phyloP scores from a whole-genome alignment of 1,140 invertebrate genomes.

The Dinoponera quadriceps region DNA sequence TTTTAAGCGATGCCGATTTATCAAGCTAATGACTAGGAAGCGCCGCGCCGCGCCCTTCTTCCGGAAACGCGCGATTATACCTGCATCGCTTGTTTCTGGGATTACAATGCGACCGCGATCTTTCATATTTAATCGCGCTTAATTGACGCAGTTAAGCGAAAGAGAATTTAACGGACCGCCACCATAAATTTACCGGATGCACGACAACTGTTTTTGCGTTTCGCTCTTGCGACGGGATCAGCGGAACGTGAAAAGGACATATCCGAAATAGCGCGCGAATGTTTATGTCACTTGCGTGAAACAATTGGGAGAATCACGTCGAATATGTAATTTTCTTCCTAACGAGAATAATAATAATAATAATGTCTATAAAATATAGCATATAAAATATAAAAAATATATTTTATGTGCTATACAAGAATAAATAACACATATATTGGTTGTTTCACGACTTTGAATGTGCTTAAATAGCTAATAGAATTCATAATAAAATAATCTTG shows the following conservation, averaged over 20 bases:
- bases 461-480: too few relatives aligned
- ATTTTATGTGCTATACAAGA: too few relatives aligned
- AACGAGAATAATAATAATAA: too few relatives aligned
- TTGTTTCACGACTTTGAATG: too few relatives aligned
- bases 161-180: background rate
- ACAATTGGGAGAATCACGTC: too few relatives aligned
- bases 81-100: constrained; percentile 6
- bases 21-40: constrained; percentile 53
- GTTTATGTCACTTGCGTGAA: background rate
- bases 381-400: too few relatives aligned
- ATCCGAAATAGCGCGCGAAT: background rate
- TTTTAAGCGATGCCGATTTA: constrained; percentile 52
- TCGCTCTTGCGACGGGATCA: background rate
- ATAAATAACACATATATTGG: too few relatives aligned
- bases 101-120: constrained; percentile 29
- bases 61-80: constrained; percentile 48
- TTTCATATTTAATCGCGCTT: constrained; percentile 25
- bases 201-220: background rate
- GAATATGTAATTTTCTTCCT: too few relatives aligned
- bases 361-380: too few relatives aligned
- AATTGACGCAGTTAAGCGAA: constrained; percentile 4
- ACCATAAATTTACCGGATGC: background rate
- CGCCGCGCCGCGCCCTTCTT: constrained; percentile 12
- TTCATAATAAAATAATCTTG: too few relatives aligned
- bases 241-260: background rate